phyloP scores from a whole-genome alignment of 2,113 vertebrate genomes.

The Hydrolagus affinis region DNA sequence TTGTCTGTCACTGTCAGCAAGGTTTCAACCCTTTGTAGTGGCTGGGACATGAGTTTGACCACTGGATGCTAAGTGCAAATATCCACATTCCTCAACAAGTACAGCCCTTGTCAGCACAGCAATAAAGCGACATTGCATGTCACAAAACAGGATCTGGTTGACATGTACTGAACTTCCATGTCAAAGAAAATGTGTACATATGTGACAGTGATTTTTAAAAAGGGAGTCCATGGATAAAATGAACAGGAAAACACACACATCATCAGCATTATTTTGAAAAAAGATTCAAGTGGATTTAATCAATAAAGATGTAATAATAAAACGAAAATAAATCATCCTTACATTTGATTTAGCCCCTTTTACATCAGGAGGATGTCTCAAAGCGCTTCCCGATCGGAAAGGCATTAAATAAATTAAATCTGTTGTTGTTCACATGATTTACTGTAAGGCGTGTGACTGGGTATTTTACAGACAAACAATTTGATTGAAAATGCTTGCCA shows the following conservation, averaged over 20 bases:
- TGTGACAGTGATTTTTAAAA: background rate
- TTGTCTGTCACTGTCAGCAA: background rate
- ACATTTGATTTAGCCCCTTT: too few species aligned
- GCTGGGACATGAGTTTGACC: background rate
- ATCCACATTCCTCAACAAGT: background rate
- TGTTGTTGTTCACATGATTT: too few species aligned
- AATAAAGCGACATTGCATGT: background rate
- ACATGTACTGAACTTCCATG: background rate
- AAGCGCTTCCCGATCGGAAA: too few species aligned
- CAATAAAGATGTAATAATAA: background rate
- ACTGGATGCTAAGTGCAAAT: background rate
- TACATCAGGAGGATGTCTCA: too few species aligned
- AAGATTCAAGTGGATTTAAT: conserved; percentile 1
- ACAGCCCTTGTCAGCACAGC: background rate
- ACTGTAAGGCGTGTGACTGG: too few species aligned
- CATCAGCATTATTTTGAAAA: background rate
- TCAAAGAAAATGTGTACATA: background rate
- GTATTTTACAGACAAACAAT: too few species aligned
- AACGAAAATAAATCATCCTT: too few species aligned
- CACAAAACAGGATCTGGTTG: background rate
- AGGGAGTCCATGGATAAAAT: background rate
- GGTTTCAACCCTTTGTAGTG: background rate
- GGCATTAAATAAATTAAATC: too few species aligned
- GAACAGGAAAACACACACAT: background rate
- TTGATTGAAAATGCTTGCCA: too few species aligned